Base-by-base conservation (phyloP, 1,140 invertebrate species). In the Eubasilissa regina region DNA sequence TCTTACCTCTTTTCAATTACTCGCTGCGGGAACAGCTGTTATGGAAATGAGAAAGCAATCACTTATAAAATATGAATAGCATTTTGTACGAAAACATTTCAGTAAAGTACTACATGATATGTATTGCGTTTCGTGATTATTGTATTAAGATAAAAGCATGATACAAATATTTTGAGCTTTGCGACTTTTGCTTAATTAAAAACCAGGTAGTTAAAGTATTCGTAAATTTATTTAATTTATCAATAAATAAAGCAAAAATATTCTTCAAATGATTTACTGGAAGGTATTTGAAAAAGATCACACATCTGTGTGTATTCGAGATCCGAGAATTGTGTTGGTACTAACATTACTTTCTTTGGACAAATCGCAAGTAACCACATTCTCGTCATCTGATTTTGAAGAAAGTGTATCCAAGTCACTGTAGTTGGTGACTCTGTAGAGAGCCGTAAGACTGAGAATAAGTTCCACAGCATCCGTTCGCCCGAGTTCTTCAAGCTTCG, bases 301-400 rank as follows among this genome's bases (percentile, higher is more conserved):
- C 11, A 83, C 82, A 45, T 83, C 82, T 8, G 82, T 83, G 60
- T 83, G 82, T 73, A 83, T 83, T 75, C 75, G 79, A 4, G 82
- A 83, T 47, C 79, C 80, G 12, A 73, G 53, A 48, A 45, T 73
- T 51, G 77, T 78, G n/a, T 25, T 60, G 47, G 62, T 48, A 17
- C 64, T 62, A 13, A 43, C 21, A 48, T 45, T 51, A 17, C 75
- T 68, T 11, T 81, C 73, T 80, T 79, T 73, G 17, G 64, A 60
- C 47, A 55, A 48, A 45, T 45, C 53, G 21, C 47, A 17, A 11
- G 72, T 55, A 9, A 15, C 17, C 15, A 51, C 48, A 74, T 77
- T 80, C 9, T 79, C 75, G 35, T 81, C 74, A 17, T 80, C 76
- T 11, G 75, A 66, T 66, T 78, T 79, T n/a, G 25, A 70, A 75